Percentiles rank a stretch among this genome's conserved stretches.
phyloP scores from a whole-genome alignment of 2,113 vertebrate species.

The Eudyptes chrysolophus region DNA sequence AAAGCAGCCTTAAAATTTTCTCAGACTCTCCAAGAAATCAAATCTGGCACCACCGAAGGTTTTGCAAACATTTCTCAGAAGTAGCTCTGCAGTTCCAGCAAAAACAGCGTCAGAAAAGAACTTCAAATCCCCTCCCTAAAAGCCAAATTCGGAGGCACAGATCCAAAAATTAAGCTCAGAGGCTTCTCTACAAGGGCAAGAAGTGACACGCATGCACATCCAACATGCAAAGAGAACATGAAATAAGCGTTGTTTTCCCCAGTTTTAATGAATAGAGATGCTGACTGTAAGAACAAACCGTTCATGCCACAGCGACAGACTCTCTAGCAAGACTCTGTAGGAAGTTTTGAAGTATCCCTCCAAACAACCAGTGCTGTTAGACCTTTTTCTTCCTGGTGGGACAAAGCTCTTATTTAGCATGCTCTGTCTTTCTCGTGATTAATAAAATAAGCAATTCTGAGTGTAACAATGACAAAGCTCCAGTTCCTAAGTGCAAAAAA shows the following conservation, averaged over 20 bases:
- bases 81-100: neutral
- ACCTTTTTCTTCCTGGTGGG: rapidly evolving
- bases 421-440: neutral
- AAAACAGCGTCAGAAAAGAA: neutral
- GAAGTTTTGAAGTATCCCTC: neutral
- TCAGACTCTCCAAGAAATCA: neutral
- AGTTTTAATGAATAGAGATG: neutral
- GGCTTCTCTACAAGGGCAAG: neutral
- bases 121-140: neutral
- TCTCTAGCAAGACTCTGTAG: neutral
- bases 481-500: rapidly evolving
- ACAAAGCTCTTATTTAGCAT: too few relatives aligned
- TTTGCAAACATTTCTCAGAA: neutral
- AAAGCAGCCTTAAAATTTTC: neutral
- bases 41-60: neutral
- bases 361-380: neutral
- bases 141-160: neutral
- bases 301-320: neutral
- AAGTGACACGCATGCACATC: neutral
- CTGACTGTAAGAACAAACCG: neutral
- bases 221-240: rapidly evolving
- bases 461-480: neutral
- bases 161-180: neutral
- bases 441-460: neutral
- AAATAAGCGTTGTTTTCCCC: rapidly evolving